Evolutionary conservation across 1,140 invertebrate species (phyloP), one percentile per base, ranked within the genome.

Genomic region (Halesus radiatus): DNA sequence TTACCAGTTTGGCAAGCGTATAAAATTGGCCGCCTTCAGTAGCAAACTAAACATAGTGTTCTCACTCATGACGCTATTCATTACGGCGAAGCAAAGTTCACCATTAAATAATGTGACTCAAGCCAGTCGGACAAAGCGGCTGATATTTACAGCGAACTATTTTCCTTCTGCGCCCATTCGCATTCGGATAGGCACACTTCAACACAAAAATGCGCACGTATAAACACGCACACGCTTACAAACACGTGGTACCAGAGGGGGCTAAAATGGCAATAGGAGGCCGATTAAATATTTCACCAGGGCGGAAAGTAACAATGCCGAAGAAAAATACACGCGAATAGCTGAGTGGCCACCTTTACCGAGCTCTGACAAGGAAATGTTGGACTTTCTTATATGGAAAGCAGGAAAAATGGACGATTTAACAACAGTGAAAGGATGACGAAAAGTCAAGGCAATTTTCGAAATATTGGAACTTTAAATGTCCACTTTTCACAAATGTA

Each of bases 281-380:
- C 77, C 64, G 81, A 82, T 82, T 82, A 82, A 82, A 80, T 80
- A 82, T 80, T 82, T 80, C 78, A 80, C 73, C 60, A 32, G 73
- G 58, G 78, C 20, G 56, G 78, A 78, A 81, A 77, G 64, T 72
- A 82, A 80, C 81, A 82, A 80, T 72, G 64, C 75, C 52, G 62
- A 75, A 45, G 29, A 81, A 78, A 81, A 81, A 81, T 77, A 77
- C 62, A 53, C 26, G 56, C 18, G 23, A 72, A 50, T 50, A 72
- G 20, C 45, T 50, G 68, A 45, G 68, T 72, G 37, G 32, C 16
- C 32, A 72, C 13, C 32, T 50, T 72, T 37, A 50, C n/a, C 45
- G 10, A 16, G 22, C 29, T 29, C 22, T 29, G 22, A 66, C 37
- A 45, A 45, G 37, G 15, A 66, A 26, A 64, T 26, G 60, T 64